Conservation (phyloP, 2,888 invertebrate species). For the Temnothorax ravouxi region DNA sequence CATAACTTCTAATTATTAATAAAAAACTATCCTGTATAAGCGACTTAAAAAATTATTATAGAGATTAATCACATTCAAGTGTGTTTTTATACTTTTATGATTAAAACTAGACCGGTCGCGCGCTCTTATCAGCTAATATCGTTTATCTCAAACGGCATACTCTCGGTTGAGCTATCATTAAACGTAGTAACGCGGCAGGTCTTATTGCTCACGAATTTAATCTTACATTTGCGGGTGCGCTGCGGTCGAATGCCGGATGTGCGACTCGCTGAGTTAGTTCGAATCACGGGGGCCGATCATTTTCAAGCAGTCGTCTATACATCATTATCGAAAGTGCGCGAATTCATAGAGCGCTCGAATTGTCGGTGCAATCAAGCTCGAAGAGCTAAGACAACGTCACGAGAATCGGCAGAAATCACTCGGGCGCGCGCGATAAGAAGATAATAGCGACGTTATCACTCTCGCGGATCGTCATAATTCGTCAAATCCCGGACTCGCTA, state of each 20-base stretch:
- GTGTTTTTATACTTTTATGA: background rate
- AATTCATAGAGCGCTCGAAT: background rate
- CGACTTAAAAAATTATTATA: background rate
- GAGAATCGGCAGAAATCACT: background rate
- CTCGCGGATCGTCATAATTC: background rate
- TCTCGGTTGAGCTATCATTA: background rate
- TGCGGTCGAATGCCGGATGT: constrained; percentile 31
- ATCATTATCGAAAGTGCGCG: constrained; percentile 14
- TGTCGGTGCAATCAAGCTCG: background rate
- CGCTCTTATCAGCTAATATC: constrained; percentile 24
- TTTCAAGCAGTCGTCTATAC: constrained; percentile 15
- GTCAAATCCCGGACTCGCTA: background rate
- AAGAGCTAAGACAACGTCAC: background rate
- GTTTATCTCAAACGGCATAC: background rate
- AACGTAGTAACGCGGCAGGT: background rate
- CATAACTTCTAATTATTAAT: background rate
- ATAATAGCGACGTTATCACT: background rate
- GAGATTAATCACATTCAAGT: background rate
- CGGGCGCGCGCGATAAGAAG: background rate
- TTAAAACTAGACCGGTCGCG: background rate
- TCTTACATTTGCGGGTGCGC: constrained; percentile 36
- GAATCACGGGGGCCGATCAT: constrained; percentile 15
- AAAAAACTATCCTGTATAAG: background rate
- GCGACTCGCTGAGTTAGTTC: background rate
- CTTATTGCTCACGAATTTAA: constrained; percentile 7